phyloP scores from a whole-genome alignment of 2,888 invertebrate species.

The Altica lythri region DNA sequence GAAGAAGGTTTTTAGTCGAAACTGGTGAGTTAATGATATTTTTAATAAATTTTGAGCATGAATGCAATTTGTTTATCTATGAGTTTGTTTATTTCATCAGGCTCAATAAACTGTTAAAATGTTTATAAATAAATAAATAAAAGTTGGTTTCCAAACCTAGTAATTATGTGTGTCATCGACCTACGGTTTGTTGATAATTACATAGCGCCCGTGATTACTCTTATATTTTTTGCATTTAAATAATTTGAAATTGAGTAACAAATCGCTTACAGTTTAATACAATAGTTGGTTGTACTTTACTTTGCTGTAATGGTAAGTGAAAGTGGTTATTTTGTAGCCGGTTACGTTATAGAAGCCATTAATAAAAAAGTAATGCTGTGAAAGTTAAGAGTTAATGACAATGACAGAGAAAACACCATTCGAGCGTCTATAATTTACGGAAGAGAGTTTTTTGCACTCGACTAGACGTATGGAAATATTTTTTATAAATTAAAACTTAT shows the following conservation, averaged over 20 bases:
- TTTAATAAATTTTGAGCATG: no score
- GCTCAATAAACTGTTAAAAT: no score
- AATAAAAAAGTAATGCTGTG: conserved; percentile 5
- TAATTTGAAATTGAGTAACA: background rate
- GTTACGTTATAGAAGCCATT: conserved; percentile 5
- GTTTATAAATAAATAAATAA: no score
- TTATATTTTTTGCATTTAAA: background rate
- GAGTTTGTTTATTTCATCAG: no score
- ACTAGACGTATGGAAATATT: no score
- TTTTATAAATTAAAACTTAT: no score
- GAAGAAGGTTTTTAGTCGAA: no score
- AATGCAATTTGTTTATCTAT: no score
- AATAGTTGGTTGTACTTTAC: conserved; percentile 2
- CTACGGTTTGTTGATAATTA: background rate
- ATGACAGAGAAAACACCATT: conserved; percentile 14
- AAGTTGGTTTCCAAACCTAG: background rate
- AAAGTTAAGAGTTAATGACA: conserved; percentile 20
- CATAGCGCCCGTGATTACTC: background rate
- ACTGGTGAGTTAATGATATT: no score
- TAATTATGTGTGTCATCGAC: background rate
- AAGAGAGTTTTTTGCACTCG: no score
- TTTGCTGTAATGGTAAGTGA: background rate
- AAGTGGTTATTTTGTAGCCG: conserved; percentile 17
- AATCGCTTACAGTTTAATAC: no score
- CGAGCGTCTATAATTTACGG: background rate